Evolutionary conservation across 2,888 invertebrate species (phyloP).

Genomic region (Agonum fuliginosum): DNA sequence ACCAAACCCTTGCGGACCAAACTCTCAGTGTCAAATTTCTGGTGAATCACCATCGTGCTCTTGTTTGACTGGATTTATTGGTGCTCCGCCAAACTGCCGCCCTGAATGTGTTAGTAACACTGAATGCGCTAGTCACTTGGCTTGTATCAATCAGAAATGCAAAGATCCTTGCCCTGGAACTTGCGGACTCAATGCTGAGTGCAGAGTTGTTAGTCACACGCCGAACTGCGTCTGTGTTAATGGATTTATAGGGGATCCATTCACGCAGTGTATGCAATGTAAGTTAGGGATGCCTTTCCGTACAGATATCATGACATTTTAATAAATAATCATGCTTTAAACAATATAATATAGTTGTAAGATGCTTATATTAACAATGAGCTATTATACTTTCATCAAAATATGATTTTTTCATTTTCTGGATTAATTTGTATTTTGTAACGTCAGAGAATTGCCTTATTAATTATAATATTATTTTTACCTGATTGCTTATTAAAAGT

Average conservation of each 20-base stretch:
- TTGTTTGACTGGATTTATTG: conserved; percentile 78
- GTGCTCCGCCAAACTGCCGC: conserved; percentile 81
- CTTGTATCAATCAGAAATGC: conserved; percentile 85
- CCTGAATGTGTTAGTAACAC: conserved; percentile 84
- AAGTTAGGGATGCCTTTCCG: conserved; percentile 28
- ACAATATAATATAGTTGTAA: neutral
- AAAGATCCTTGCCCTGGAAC: conserved; percentile 84
- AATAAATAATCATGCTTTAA: conserved; percentile 14
- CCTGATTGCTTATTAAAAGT: too few relatives aligned
- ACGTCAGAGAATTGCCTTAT: too few relatives aligned
- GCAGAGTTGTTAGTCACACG: conserved; percentile 83
- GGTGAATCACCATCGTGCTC: conserved; percentile 77
- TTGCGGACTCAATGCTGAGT: conserved; percentile 84
- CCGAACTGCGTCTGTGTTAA: conserved; percentile 80
- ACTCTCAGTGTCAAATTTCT: conserved; percentile 75
- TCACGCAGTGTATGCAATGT: conserved; percentile 76
- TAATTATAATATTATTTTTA: too few relatives aligned
- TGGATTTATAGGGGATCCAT: conserved; percentile 81
- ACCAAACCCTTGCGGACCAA: conserved; percentile 84
- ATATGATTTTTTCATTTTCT: too few relatives aligned
- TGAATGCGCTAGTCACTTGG: conserved; percentile 81
- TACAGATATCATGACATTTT: neutral
- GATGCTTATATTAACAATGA: conserved; percentile 9
- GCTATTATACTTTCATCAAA: too few relatives aligned
- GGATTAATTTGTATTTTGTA: too few relatives aligned